These are phyloP conservation scores for Pterois miles DNA, from an alignment of 2,797 vertebrate genomes.

Conservation along the genomic window DNA sequence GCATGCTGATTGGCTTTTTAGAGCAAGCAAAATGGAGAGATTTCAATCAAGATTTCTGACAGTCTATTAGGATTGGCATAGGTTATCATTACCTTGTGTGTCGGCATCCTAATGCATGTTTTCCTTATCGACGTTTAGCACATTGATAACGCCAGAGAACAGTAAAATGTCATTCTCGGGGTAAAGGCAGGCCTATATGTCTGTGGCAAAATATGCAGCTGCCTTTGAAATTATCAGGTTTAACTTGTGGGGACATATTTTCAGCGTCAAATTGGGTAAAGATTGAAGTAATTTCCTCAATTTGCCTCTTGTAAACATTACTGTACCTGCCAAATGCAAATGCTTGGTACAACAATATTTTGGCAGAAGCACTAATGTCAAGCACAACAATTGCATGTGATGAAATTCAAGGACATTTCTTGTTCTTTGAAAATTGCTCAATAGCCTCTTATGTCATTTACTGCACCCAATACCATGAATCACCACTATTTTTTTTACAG, in stretches of 20 bases:
- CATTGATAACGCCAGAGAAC: conserved; percentile 70
- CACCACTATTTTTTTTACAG: neutral
- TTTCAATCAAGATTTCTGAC: conserved; percentile 85
- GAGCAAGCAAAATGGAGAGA: conserved; percentile 74
- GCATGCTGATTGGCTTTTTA: conserved; percentile 74
- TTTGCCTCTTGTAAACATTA: conserved; percentile 25
- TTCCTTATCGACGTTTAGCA: conserved; percentile 75
- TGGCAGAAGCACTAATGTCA: neutral
- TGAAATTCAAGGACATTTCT: neutral
- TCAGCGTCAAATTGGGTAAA: conserved; percentile 1
- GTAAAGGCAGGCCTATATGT: conserved; percentile 60
- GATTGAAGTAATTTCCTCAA: conserved; percentile 29
- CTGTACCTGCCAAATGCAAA: neutral
- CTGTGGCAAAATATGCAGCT: conserved; percentile 63
- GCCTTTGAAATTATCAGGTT: conserved; percentile 65
- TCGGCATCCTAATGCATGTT: conserved; percentile 81
- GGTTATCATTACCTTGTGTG: conserved; percentile 82
- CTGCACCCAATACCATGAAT: neutral
- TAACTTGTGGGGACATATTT: conserved; percentile 47
- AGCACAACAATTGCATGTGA: neutral
- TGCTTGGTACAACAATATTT: neutral
- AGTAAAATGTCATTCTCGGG: conserved; percentile 68
- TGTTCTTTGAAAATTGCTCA: neutral
- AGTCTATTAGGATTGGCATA: conserved; percentile 82
- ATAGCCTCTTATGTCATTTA: neutral